These are phyloP conservation scores for Mamestra configurata DNA, from an alignment of 1,140 invertebrate genomes.

Conservation along the genomic window DNA sequence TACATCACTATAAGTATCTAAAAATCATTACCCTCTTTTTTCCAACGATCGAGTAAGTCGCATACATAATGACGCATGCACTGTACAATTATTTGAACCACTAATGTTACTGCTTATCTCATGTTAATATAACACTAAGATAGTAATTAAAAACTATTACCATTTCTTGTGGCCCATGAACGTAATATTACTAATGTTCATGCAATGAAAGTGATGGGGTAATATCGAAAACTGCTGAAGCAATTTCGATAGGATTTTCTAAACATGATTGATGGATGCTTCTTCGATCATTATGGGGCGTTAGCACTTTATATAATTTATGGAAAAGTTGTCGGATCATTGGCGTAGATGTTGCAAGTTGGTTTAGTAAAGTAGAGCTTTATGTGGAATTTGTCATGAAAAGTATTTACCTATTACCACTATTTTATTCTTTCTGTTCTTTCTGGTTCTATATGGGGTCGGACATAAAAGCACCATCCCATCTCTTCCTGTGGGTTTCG, in stretches of 20 bases:
- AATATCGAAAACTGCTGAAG: neutral
- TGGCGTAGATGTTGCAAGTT: neutral
- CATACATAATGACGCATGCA: slow-evolving; percentile 29
- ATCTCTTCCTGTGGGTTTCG: too few species aligned
- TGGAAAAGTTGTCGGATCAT: slow-evolving; percentile 7
- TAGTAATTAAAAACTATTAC: neutral
- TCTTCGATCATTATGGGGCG: neutral
- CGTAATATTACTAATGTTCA: neutral
- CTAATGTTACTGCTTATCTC: slow-evolving; percentile 18
- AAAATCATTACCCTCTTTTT: slow-evolving; percentile 41
- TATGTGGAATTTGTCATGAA: too few species aligned
- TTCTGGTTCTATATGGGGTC: too few species aligned
- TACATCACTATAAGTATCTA: neutral
- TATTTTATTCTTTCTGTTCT: too few species aligned
- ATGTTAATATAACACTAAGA: neutral
- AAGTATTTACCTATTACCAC: too few species aligned
- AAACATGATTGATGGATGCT: neutral
- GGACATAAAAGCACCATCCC: too few species aligned
- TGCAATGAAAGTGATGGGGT: slow-evolving; percentile 2
- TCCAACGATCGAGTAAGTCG: slow-evolving; percentile 22
- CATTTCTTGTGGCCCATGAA: neutral
- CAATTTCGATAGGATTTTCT: slow-evolving; percentile 1
- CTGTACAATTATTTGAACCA: slow-evolving; percentile 13
- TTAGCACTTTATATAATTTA: neutral
- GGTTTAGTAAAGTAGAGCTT: too few species aligned